Evolutionary conservation across 2,888 invertebrate genomes (phyloP), one percentile per base, ranked within the genome.

Genomic region (Teleiodes luculella): DNA sequence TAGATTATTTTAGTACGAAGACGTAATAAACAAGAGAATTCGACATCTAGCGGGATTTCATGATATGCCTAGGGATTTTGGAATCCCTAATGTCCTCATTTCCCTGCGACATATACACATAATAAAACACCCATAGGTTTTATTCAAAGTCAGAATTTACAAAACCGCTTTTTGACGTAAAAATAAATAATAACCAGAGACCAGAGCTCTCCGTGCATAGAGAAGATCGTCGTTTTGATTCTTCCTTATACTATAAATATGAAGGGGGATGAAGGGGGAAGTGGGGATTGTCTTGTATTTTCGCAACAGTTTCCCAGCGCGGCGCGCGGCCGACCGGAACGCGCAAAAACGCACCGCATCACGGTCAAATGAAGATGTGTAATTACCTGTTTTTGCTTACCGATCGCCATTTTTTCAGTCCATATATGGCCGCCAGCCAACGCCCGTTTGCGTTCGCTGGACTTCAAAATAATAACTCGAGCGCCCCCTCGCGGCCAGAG

Each of bases 331-430:
- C 69, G 70, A 62, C 76, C 77, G 83, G 77, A 78, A 83, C 81
- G 62, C 60, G 75, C 77, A 85, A 86, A 87, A 83, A 81, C 71
- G 33, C 70, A 65, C 63, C 70, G 72, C 77, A 83, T 78, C 86
- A 88, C 86, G 88, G 81, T 86, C 84, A 86, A 88, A 88, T 88
- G 88, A 85, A 88, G 86, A 85, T 80, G 66, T 83, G 85, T 83
- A 84, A 87, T 88, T 87, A 83, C 76, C 73, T 69, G 69, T 71
- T 83, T 84, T 87, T 85, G 63, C 71, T 57, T 68, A 70, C 65
- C 70, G 72, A 80, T 80, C 74, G 78, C 67, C 64, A 68, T 68
- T 76, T 80, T 76, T 83, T 80, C 66, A 67, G 49, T 55, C 80
- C 81, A 69, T 82, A 78, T 78, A 81, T 69, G 77, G 80, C 68